Percentiles rank a stretch among this genome's conserved stretches.
These are phyloP conservation scores for Heliconius nattereri DNA, from an alignment of 1,140 invertebrate species.

Conservation along the genomic window DNA sequence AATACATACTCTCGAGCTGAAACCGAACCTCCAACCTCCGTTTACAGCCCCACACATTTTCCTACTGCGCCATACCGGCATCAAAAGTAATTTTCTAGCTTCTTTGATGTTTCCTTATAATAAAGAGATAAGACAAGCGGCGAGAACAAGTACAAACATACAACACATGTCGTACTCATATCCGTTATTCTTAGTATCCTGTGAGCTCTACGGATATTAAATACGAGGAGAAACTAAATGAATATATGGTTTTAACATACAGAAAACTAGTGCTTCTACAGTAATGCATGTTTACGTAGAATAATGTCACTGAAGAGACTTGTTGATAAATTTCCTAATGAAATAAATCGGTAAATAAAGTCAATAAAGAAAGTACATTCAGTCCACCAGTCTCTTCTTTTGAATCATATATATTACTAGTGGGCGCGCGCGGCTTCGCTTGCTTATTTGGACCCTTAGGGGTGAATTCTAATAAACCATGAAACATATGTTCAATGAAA, in stretches of 20 bases:
- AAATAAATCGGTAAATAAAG: no score
- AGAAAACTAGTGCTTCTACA: not conserved
- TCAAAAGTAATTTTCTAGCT: not conserved
- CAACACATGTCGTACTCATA: not conserved
- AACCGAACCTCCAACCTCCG: no score
- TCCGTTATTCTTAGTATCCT: not conserved
- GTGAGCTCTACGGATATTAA: not conserved
- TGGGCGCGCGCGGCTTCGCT: no score
- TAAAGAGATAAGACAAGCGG: not conserved
- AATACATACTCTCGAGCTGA: no score
- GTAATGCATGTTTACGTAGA: not conserved
- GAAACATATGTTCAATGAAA: no score
- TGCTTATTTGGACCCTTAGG: no score
- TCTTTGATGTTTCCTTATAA: constrained; percentile 5
- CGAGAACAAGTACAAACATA: not conserved
- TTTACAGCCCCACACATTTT: not conserved
- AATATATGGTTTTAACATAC: not conserved
- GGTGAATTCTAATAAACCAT: no score
- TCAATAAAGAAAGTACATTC: no score
- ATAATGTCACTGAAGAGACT: no score
- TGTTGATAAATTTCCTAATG: not conserved
- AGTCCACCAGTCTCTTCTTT: no score
- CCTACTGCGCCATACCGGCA: not conserved
- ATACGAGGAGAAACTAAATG: not conserved
- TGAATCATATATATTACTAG: no score